A percentile compares a stretch with the other conserved stretches of the same genome.
Conservation (phyloP, 2,797 vertebrate genomes). For the Pempheris klunzingeri region DNA sequence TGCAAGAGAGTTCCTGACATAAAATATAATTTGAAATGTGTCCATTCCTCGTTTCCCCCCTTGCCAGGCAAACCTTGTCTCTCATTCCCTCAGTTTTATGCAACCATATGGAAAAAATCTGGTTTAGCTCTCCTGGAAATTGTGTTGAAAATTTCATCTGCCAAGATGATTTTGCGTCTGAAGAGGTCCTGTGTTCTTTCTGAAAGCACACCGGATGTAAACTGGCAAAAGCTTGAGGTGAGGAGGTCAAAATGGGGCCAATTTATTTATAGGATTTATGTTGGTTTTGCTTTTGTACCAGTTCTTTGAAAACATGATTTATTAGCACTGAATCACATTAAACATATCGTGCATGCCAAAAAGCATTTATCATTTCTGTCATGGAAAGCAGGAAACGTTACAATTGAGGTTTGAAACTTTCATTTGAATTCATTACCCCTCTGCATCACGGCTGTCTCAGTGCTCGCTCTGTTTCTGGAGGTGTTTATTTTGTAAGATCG, state of each 20-base stretch:
- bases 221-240: conserved; percentile 38
- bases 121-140: conserved; percentile 68
- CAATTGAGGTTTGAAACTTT: conserved; percentile 35
- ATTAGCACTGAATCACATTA: conserved; percentile 36
- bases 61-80: conserved; percentile 29
- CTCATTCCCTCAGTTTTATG: conserved; percentile 44
- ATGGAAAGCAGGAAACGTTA: conserved; percentile 50
- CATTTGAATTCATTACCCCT: conserved; percentile 33
- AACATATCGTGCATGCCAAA: conserved; percentile 41
- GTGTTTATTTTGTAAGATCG: conserved; percentile 32
- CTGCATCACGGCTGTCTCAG: conserved; percentile 22
- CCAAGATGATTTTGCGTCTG: conserved; percentile 65
- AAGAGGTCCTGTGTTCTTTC: conserved; percentile 44
- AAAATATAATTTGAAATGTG: conserved; percentile 59
- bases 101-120: conserved; percentile 80
- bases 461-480: conserved; percentile 33
- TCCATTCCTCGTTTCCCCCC: conserved; percentile 32
- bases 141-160: conserved; percentile 67
- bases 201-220: conserved; percentile 31
- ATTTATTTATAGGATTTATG: conserved; percentile 46
- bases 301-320: conserved; percentile 53
- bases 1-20: conserved; percentile 33
- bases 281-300: conserved; percentile 34
- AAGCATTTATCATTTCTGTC: conserved; percentile 56
- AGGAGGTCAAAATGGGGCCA: conserved; percentile 43